Conservation (phyloP, 2,888 invertebrate genomes). For the Papilio gigon region DNA sequence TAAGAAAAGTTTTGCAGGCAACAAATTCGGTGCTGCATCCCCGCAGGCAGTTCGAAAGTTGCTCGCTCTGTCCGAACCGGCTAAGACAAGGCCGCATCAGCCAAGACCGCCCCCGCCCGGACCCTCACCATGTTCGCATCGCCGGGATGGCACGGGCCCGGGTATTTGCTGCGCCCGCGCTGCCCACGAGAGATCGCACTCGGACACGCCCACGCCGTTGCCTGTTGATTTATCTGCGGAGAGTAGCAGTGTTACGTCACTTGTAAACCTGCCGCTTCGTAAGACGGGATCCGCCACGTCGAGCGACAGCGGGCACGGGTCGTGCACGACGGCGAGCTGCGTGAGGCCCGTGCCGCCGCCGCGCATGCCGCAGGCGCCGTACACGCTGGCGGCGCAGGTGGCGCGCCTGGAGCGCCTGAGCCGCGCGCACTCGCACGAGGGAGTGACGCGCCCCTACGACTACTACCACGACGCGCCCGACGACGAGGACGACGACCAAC, state of each 20-base stretch:
- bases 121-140: constrained; percentile 85
- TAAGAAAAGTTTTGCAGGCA: constrained; percentile 82
- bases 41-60: constrained; percentile 98
- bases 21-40: constrained; percentile 94
- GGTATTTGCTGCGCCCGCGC: constrained; percentile 79
- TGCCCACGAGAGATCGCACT: constrained; percentile 94
- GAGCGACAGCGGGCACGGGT: constrained; percentile 95
- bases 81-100: constrained; percentile 93
- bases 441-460: constrained; percentile 89
- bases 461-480: constrained; percentile 83
- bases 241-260: constrained; percentile 96
- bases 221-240: constrained; percentile 96
- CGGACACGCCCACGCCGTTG: constrained; percentile 92
- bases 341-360: constrained; percentile 86
- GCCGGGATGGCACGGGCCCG: constrained; percentile 82
- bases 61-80: constrained; percentile 93
- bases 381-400: constrained; percentile 93
- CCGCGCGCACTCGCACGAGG: constrained; percentile 93
- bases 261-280: constrained; percentile 93
- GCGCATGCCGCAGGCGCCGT: constrained; percentile 89
- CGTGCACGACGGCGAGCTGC: constrained; percentile 80
- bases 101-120: constrained; percentile 86
- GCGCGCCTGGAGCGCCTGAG: constrained; percentile 91
- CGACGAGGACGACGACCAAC: constrained; percentile 80
- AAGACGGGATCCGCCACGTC: constrained; percentile 96